These are phyloP conservation scores for Alfaro cultratus DNA, from an alignment of 2,797 vertebrate genomes.

Conservation along the genomic window DNA sequence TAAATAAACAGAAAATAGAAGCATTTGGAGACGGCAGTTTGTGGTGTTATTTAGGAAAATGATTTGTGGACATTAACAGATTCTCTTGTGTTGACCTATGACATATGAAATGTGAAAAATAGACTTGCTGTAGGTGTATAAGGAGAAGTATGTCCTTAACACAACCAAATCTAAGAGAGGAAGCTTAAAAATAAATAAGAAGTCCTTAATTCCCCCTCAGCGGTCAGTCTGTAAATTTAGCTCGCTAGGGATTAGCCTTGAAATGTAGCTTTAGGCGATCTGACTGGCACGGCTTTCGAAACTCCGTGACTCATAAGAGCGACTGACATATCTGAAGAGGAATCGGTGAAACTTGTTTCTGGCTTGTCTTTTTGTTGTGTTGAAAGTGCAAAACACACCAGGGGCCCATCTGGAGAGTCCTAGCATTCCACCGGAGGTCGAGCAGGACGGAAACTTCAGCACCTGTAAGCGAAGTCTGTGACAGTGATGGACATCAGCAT, in stretches of 20 bases:
- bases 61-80: neutral
- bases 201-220: neutral
- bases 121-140: neutral
- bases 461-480: constrained; percentile 34
- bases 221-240: neutral
- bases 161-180: neutral
- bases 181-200: neutral
- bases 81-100: neutral
- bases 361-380: constrained; percentile 27
- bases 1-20: neutral
- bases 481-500: constrained; percentile 45
- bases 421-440: constrained; percentile 48
- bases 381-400: constrained; percentile 45
- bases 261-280: neutral
- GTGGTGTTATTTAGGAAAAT: neutral
- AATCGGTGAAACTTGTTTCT: constrained; percentile 22
- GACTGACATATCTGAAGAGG: neutral
- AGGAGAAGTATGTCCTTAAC: neutral
- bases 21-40: neutral
- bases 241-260: neutral
- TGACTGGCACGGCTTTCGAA: neutral
- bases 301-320: neutral
- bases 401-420: constrained; percentile 54
- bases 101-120: neutral
- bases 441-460: constrained; percentile 30